Conservation (phyloP, 2,888 invertebrate species). For the Pristionchus fissidentatus region DNA sequence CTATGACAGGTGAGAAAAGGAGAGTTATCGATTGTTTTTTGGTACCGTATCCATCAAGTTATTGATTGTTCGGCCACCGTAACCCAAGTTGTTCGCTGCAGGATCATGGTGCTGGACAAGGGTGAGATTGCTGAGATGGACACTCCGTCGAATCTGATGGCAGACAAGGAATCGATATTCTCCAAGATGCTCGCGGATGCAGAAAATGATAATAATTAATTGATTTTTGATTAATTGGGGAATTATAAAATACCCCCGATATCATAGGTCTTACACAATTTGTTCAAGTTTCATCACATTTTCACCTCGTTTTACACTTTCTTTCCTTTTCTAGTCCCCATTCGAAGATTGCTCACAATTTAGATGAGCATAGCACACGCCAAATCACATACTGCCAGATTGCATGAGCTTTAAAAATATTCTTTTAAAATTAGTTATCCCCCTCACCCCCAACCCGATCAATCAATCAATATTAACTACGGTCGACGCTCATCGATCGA, state of each 20-base stretch:
- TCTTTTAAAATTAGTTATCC: no score
- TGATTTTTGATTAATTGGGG: not conserved
- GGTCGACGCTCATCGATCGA: conserved; percentile 28
- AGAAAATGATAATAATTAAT: conserved; percentile 59
- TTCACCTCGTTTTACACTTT: no score
- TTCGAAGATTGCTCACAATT: no score
- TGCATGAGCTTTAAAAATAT: no score
- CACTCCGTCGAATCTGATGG: conserved; percentile 75
- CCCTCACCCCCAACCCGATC: no score
- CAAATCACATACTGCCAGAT: no score
- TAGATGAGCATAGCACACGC: no score
- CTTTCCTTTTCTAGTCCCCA: no score
- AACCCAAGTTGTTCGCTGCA: conserved; percentile 35
- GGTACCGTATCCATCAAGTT: no score
- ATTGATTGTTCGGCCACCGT: no score
- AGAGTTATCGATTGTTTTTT: no score
- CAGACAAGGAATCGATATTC: conserved; percentile 75
- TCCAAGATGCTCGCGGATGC: conserved; percentile 77
- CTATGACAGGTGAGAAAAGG: conserved; percentile 45
- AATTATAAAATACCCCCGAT: not conserved
- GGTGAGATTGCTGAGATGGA: conserved; percentile 77
- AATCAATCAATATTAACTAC: no score
- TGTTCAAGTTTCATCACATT: not conserved
- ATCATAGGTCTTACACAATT: not conserved
- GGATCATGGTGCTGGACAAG: conserved; percentile 77